Percentiles rank a stretch among this genome's conserved stretches.
Conservation (phyloP, 30 jellyfish, hydroid and myxozoan species). For the Hydra vulgaris region DNA sequence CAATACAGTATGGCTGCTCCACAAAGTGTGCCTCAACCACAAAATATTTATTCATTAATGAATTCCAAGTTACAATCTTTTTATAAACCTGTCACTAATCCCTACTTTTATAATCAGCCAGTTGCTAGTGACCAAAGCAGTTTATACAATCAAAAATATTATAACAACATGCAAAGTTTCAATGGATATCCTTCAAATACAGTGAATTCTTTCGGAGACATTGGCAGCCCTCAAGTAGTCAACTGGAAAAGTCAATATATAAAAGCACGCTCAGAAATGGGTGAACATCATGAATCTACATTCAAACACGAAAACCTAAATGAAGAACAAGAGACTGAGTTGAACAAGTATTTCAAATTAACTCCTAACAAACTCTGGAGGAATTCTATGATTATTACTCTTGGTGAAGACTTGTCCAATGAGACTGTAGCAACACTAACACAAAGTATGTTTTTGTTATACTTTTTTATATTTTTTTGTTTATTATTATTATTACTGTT, state of each 20-base stretch:
- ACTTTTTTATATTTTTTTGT: background rate
- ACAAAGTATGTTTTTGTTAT: background rate
- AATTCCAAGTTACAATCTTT: background rate
- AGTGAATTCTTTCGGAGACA: slow-evolving; percentile 3
- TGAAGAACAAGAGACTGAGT: background rate
- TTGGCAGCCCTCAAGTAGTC: slow-evolving; percentile 30
- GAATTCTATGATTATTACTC: slow-evolving; percentile 11
- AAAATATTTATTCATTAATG: background rate
- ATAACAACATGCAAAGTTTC: background rate
- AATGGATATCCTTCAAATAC: background rate
- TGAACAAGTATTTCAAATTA: background rate
- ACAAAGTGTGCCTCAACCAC: background rate
- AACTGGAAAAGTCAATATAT: slow-evolving; percentile 1
- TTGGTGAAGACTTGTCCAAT: slow-evolving; percentile 5
- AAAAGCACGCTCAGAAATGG: slow-evolving; percentile 12
- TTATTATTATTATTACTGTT: background rate
- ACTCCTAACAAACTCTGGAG: slow-evolving; percentile 21
- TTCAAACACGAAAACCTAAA: background rate
- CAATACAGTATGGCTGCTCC: background rate
- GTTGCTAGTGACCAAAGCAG: background rate
- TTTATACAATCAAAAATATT: background rate
- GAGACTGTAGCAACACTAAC: slow-evolving; percentile 2
- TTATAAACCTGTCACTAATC: background rate
- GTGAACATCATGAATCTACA: background rate
- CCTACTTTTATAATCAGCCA: slow-evolving; percentile 1